Percentiles rank a stretch among this genome's conserved stretches.
These are phyloP conservation scores for Engystomops pustulosus DNA, from an alignment of 2,113 vertebrate species.

Conservation along the genomic window DNA sequence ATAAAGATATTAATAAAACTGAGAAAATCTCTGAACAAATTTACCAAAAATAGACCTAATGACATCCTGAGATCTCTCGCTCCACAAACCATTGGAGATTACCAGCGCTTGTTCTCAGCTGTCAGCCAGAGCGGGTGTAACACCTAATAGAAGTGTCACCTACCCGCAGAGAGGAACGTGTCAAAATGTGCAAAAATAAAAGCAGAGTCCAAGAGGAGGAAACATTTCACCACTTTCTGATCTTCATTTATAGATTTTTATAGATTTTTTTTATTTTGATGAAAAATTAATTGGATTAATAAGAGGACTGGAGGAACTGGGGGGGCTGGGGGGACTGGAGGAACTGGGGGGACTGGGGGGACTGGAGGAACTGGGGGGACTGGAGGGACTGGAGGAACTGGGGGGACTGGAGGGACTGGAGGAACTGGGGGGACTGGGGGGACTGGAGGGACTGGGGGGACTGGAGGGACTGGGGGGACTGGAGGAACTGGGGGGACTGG, in stretches of 20 bases:
- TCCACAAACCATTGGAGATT: background rate
- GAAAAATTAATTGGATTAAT: background rate
- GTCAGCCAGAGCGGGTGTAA: background rate
- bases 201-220: background rate
- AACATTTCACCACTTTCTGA: background rate
- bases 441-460: too few species aligned
- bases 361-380: too few species aligned
- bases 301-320: too few species aligned
- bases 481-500: too few species aligned
- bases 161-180: background rate
- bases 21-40: background rate
- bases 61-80: background rate
- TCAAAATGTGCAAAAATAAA: slow-evolving; percentile 1
- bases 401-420: too few species aligned
- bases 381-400: too few species aligned
- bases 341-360: too few species aligned
- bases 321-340: too few species aligned
- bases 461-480: too few species aligned
- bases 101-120: background rate
- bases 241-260: too few species aligned
- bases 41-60: background rate
- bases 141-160: slow-evolving; percentile 13
- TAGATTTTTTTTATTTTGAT: slow-evolving; percentile 1
- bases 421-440: too few species aligned
- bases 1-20: background rate